Base-by-base conservation (phyloP, 2,113 vertebrate genomes). In the Alaudala cheleensis region DNA sequence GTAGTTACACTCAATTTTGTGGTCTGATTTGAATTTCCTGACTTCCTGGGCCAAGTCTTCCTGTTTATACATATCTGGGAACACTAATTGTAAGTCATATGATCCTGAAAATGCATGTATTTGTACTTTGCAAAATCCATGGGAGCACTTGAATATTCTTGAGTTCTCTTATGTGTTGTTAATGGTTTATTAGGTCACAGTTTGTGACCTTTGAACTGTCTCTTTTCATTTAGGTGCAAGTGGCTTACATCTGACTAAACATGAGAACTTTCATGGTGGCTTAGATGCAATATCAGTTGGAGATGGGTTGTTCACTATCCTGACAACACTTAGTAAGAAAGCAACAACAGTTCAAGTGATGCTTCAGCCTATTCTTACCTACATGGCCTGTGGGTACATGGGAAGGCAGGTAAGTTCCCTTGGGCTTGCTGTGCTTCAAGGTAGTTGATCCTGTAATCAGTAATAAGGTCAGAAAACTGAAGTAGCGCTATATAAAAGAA, bases 371-470 rank as follows among this genome's bases (percentile, higher is more conserved):
- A 99, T 99, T 97, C 98, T 99, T 96, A 99, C 99, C 17, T 99
- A 99, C 97, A 99, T 99, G 99, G 99, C 99, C 80, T 99, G 99
- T 97, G 99, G 99, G 2, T 99, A 99, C 97, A 99, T 99, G 99
- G 99, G 99, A 84, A 98, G 99, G 97, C 99, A 99, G 97, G 99
- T 99, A 95, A 96, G 97, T 94, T 92, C 47, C 64, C 9, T 71
- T 45, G 25, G 60, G 28, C 71, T 79, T 64, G 23, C 50, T 34
- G 6, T 57, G 9, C 22, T 61, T 85, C 37, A 73, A 54, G 29
- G 51, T 26, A 20, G 24, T 67, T 81, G 40, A 12, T 60, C 12
- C 40, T 79, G 7, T 87, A 64, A 53, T 42, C 37, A 71, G 2
- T 44, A 39, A 17, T 66, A 70, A 39, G 4, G 12, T 79, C 51